These are phyloP conservation scores for Eolophus roseicapilla DNA, from an alignment of 2,113 vertebrate genomes.

Conservation along the genomic window DNA sequence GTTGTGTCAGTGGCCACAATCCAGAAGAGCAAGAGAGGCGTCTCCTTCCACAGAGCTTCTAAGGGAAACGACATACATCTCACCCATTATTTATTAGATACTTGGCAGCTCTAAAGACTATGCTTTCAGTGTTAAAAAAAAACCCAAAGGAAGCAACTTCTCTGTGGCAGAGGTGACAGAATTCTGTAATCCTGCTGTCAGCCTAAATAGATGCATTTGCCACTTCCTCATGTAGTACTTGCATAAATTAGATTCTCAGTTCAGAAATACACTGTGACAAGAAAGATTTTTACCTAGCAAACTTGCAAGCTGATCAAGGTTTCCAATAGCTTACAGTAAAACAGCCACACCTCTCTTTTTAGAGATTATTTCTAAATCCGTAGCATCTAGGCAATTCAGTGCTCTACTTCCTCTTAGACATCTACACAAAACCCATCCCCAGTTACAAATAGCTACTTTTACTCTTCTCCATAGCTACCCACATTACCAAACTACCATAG, in stretches of 20 bases:
- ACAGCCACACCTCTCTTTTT: background rate
- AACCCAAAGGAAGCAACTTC: background rate
- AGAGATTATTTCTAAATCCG: background rate
- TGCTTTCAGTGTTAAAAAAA: conserved; percentile 11
- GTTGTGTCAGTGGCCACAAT: background rate
- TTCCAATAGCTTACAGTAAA: background rate
- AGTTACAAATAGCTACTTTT: background rate
- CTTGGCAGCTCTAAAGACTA: conserved; percentile 38
- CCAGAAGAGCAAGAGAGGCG: background rate
- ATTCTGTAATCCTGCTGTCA: conserved; percentile 54
- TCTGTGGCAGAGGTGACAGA: conserved; percentile 27
- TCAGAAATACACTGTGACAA: conserved; percentile 16
- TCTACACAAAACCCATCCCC: background rate
- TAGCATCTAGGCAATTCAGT: background rate
- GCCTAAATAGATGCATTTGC: conserved; percentile 36
- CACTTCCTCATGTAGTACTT: background rate
- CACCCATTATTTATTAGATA: conserved; percentile 62
- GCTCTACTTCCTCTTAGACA: background rate
- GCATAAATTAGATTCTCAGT: conserved; percentile 47
- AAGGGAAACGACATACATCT: background rate
- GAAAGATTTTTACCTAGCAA: background rate
- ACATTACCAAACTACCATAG: background rate
- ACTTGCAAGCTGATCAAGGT: background rate
- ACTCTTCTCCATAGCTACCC: background rate
- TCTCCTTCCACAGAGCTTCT: background rate